Evolutionary conservation across 2,888 invertebrate genomes (phyloP).

Genomic region (Timandra comae): DNA sequence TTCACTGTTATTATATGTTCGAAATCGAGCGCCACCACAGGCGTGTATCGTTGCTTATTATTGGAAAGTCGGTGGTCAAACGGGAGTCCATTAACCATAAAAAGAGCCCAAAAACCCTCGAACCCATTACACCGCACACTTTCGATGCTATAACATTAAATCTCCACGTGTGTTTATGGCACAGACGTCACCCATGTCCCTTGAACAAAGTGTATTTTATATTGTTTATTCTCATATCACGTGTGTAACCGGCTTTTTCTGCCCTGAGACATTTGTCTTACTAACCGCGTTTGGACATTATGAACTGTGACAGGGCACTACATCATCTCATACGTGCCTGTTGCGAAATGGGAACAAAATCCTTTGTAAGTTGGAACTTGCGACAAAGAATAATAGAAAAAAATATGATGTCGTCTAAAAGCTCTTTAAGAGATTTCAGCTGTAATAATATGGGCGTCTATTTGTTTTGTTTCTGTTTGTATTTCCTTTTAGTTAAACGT

Average conservation of each 20-base stretch:
- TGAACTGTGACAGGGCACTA: conserved; percentile 30
- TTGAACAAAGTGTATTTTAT: not conserved
- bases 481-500: too few relatives aligned
- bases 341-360: conserved; percentile 19
- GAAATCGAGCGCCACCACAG: too few relatives aligned
- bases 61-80: too few relatives aligned
- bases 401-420: conserved; percentile 1
- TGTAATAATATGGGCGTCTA: not conserved
- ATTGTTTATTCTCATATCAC: not conserved
- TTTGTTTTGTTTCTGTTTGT: not conserved
- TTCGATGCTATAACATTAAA: too few relatives aligned
- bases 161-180: too few relatives aligned
- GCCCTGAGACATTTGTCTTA: conserved; percentile 26
- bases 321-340: conserved; percentile 28
- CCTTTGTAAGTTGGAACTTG: conserved; percentile 7
- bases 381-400: conserved; percentile 10
- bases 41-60: too few relatives aligned
- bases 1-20: too few relatives aligned
- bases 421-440: not conserved
- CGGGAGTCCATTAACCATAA: too few relatives aligned
- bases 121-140: too few relatives aligned
- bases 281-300: conserved; percentile 29
- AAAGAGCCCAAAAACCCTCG: too few relatives aligned
- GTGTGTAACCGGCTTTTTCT: not conserved
- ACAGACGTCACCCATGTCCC: too few relatives aligned